Conservation (phyloP, 2,797 vertebrate species). For the Lateolabrax maculatus region DNA sequence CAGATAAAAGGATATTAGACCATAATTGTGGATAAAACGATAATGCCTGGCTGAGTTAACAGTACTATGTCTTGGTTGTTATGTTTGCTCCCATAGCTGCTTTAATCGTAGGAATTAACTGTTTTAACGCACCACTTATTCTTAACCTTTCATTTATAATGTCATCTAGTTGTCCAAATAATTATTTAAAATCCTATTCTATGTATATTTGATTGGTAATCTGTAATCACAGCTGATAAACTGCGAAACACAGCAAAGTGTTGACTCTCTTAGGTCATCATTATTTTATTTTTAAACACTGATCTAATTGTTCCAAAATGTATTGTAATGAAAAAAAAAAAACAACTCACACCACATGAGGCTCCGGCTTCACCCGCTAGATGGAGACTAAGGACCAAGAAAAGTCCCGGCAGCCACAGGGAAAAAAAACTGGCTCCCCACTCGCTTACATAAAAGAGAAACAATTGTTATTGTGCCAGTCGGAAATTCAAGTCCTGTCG, state of each 20-base stretch:
- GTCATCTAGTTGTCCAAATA: neutral
- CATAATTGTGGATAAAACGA: neutral
- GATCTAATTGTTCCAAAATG: neutral
- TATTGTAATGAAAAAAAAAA: neutral
- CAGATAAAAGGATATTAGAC: neutral
- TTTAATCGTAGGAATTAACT: neutral
- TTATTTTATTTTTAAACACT: neutral
- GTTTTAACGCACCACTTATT: neutral
- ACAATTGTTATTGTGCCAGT: too few relatives aligned
- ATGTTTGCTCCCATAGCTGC: neutral
- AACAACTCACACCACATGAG: too few relatives aligned
- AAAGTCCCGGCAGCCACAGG: conserved; percentile 9
- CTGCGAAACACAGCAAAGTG: neutral
- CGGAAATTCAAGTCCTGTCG: neutral
- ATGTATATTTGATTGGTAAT: neutral
- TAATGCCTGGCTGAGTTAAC: neutral
- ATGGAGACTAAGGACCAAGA: conserved; percentile 78
- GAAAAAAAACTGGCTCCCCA: neutral
- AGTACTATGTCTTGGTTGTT: neutral
- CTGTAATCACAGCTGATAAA: neutral
- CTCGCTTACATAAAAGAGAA: neutral
- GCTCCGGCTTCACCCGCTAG: conserved; percentile 73
- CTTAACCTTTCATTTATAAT: neutral
- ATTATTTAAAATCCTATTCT: neutral
- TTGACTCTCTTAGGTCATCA: neutral